Percentiles rank a stretch among this genome's conserved stretches.
phyloP scores from a whole-genome alignment of 2,797 vertebrate species.

The Falco columbarius region DNA sequence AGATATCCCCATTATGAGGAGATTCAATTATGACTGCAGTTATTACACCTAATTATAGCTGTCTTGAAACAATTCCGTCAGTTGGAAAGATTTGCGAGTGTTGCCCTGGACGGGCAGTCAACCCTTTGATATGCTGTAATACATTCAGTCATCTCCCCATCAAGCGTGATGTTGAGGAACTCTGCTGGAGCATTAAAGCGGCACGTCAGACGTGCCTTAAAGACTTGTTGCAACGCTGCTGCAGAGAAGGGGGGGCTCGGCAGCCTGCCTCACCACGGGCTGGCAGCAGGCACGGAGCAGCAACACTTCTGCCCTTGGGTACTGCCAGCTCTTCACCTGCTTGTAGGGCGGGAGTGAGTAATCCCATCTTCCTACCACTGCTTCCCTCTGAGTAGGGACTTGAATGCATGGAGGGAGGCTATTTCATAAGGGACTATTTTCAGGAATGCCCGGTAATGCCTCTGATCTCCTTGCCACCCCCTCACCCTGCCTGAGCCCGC shows the following conservation, averaged over 20 bases:
- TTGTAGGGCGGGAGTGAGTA: background rate
- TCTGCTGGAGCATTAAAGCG: background rate
- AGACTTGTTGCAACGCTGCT: background rate
- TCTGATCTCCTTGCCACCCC: background rate
- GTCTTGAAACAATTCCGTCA: background rate
- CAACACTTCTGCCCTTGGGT: background rate
- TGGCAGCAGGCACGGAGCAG: background rate
- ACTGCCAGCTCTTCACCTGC: background rate
- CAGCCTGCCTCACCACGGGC: background rate
- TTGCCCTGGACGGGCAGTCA: background rate
- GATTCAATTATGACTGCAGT: background rate
- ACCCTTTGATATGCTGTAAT: background rate
- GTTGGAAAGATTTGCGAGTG: background rate
- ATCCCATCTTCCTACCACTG: background rate
- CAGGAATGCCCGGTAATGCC: background rate
- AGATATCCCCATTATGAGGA: background rate
- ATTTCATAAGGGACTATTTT: background rate
- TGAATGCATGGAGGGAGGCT: background rate
- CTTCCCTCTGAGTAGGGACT: background rate
- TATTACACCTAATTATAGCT: background rate
- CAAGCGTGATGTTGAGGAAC: background rate
- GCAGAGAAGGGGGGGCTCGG: background rate
- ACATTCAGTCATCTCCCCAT: background rate
- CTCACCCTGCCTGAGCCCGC: fast-evolving
- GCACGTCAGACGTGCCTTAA: background rate